These are phyloP conservation scores for Sphenodon punctatus DNA, from an alignment of 2,797 vertebrate species.

Conservation along the genomic window DNA sequence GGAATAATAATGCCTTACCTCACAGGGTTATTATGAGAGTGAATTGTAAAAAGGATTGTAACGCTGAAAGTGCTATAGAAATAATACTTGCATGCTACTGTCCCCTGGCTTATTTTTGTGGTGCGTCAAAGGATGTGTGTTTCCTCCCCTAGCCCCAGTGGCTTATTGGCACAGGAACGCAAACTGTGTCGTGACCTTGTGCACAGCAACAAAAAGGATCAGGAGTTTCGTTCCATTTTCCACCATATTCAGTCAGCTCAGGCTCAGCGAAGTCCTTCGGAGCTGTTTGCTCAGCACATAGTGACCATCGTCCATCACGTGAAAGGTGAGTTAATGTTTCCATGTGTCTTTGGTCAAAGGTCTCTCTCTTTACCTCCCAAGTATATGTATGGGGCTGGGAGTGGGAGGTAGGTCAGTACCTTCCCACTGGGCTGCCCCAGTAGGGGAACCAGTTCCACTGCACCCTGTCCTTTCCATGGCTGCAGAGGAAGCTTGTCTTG, in stretches of 20 bases:
- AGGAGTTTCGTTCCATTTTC: constrained; percentile 93
- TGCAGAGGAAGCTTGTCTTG: too few relatives aligned
- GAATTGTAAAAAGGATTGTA: too few relatives aligned
- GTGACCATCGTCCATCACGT: constrained; percentile 96
- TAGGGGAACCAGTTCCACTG: too few relatives aligned
- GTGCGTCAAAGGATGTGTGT: too few relatives aligned
- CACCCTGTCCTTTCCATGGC: background rate
- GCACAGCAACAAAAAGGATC: constrained; percentile 91
- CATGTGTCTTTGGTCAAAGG: rapidly evolving
- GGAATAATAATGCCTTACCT: too few relatives aligned
- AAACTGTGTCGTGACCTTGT: constrained; percentile 91
- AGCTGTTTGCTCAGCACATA: constrained; percentile 96
- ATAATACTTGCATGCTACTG: too few relatives aligned
- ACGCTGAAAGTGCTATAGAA: too few relatives aligned
- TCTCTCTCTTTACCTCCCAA: background rate
- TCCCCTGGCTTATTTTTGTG: too few relatives aligned
- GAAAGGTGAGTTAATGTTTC: constrained; percentile 82
- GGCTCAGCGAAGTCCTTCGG: constrained; percentile 87
- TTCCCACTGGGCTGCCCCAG: too few relatives aligned
- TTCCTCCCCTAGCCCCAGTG: constrained; percentile 81
- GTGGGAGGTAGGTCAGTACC: too few relatives aligned
- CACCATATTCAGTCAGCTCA: constrained; percentile 90
- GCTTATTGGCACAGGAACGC: constrained; percentile 89
- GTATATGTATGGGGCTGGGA: too few relatives aligned
- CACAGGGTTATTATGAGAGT: too few relatives aligned